Evolutionary conservation across 2,113 vertebrate genomes (phyloP).

Genomic region (Arothron firmamentum): DNA sequence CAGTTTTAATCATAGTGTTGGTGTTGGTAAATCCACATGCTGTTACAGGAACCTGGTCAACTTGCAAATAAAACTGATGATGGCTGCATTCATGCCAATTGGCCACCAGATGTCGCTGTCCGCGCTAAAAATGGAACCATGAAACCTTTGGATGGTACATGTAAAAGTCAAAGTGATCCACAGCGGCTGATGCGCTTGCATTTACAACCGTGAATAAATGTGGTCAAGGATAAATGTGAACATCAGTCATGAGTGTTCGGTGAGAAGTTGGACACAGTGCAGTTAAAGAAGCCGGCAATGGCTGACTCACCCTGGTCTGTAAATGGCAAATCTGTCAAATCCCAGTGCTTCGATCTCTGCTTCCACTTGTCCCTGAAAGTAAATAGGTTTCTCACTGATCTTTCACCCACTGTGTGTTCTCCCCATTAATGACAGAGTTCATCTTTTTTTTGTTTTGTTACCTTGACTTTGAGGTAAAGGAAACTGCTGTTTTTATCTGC

Average conservation of each 20-base stretch:
- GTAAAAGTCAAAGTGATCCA: too few relatives aligned
- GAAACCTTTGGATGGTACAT: too few relatives aligned
- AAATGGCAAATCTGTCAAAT: slow-evolving; percentile 80
- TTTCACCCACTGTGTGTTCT: neutral
- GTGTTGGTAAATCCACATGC: too few relatives aligned
- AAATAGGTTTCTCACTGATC: neutral
- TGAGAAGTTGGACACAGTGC: neutral
- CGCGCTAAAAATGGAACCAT: too few relatives aligned
- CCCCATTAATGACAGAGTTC: too few relatives aligned
- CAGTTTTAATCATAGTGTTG: neutral
- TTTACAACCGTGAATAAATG: too few relatives aligned
- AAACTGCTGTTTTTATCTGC: slow-evolving; percentile 82
- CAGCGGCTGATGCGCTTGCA: too few relatives aligned
- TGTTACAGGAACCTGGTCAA: too few relatives aligned
- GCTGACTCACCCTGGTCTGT: slow-evolving; percentile 86
- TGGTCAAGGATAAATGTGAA: too few relatives aligned
- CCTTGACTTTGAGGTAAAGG: slow-evolving; percentile 89
- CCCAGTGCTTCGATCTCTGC: slow-evolving; percentile 70
- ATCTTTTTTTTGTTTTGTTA: slow-evolving; percentile 35
- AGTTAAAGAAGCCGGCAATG: neutral
- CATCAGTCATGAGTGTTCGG: neutral
- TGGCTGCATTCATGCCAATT: too few relatives aligned
- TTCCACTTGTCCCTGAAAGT: slow-evolving; percentile 85
- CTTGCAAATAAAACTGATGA: too few relatives aligned
- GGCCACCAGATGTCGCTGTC: too few relatives aligned